Percentiles rank a stretch among this genome's conserved stretches.
phyloP scores from a whole-genome alignment of 2,113 vertebrate genomes.

The Hemichromis elongatus region DNA sequence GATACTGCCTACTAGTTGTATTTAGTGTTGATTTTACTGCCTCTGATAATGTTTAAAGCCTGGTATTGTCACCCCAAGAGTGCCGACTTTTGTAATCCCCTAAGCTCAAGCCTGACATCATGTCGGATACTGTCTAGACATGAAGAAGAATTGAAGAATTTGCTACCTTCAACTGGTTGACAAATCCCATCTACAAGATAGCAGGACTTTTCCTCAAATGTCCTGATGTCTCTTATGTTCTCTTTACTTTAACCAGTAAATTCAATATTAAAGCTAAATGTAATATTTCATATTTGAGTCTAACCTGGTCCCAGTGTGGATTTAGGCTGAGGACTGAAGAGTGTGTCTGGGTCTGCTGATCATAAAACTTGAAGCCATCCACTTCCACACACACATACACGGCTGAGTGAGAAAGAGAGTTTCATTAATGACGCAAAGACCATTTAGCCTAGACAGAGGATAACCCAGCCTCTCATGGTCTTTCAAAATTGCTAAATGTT shows the following conservation, averaged over 20 bases:
- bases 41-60: slow-evolving; percentile 32
- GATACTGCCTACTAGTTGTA: neutral
- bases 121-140: slow-evolving; percentile 46
- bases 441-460: neutral
- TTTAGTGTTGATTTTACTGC: slow-evolving; percentile 1
- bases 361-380: slow-evolving; percentile 67
- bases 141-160: neutral
- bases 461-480: neutral
- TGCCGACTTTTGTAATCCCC: neutral
- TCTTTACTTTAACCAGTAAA: neutral
- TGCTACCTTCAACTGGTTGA: neutral
- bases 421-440: neutral
- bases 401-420: slow-evolving; percentile 37
- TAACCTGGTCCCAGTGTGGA: slow-evolving; percentile 75
- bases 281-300: neutral
- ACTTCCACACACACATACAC: slow-evolving; percentile 69
- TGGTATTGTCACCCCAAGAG: neutral
- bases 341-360: slow-evolving; percentile 63
- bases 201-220: neutral
- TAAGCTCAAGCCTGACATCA: neutral
- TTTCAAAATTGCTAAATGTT: neutral
- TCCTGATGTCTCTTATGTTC: neutral
- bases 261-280: neutral
- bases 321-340: slow-evolving; percentile 51
- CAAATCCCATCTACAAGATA: neutral